Evolutionary conservation across 2,113 vertebrate genomes (phyloP).

Genomic region (Chamaetylas fuelleborni): DNA sequence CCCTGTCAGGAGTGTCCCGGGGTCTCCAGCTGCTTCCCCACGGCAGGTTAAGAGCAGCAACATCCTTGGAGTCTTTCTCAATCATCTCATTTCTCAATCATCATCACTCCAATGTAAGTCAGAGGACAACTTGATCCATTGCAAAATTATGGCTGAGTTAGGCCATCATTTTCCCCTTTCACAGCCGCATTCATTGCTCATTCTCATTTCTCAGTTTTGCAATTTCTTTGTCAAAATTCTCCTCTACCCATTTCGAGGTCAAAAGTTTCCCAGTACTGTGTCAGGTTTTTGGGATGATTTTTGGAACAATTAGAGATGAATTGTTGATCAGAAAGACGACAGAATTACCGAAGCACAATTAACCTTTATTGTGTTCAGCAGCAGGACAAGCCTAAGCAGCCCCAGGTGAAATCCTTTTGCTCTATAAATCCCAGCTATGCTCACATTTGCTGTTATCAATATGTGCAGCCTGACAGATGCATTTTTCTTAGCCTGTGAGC

Average conservation of each 20-base stretch:
- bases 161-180: background rate
- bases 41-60: background rate
- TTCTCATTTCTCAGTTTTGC: background rate
- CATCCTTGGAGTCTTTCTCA: background rate
- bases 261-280: background rate
- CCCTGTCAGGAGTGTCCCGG: accelerated
- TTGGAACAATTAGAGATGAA: background rate
- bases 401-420: background rate
- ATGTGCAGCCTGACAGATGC: background rate
- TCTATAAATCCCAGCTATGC: background rate
- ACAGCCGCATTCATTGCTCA: background rate
- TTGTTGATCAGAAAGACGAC: background rate
- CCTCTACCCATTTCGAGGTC: background rate
- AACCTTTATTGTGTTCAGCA: background rate
- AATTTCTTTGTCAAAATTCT: background rate
- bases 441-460: background rate
- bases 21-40: background rate
- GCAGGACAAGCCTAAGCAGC: background rate
- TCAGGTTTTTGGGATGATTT: background rate
- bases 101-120: background rate
- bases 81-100: no score
- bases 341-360: background rate
- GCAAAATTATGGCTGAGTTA: background rate
- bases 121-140: background rate
- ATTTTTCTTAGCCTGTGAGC: slow-evolving; percentile 3